Evolutionary conservation across 2,888 invertebrate genomes (phyloP), one percentile per base, ranked within the genome.

Genomic region (Nephrotoma guestfalica): DNA sequence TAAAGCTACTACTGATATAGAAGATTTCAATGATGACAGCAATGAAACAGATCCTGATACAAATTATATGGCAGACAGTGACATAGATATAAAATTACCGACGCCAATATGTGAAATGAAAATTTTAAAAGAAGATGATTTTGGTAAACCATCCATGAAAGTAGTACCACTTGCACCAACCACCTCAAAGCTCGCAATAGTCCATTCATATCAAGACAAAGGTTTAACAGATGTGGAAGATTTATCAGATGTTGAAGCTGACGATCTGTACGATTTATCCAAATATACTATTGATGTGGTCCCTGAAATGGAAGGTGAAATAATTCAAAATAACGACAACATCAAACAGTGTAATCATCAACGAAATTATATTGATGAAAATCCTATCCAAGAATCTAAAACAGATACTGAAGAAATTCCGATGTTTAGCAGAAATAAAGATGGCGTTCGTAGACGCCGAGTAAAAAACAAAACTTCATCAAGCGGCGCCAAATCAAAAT

Each of bases 341-440:
- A 42, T 91, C n/a, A 91, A 90, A 87, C 71, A 85, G 11, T 40
- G 40, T 87, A 89, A 87, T 88, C 88, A 86, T 88, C 9, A 88
- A 84, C 89, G 90, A 87, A 88, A 86, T 41, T 88, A 88, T 86
- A 88, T 86, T 9, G 83, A 18, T 6, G 15, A 84, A 11, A 71
- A 30, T 4, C 4, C 30, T 30, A n/a, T 84, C 9, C 88, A 90
- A 0, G 92, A 92, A 87, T 90, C 91, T 13, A 88, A 91, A 1
- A 93, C 93, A 6, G 93, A 93, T 88, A 91, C 92, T 2, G 93
- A 93, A 88, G 93, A 93, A 87, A 89, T 92, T 86, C 88, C 88
- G 86, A 42, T 87, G 30, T 90, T 90, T 87, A 71, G 9, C 18
- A 71, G 30, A 2, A 30, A 71, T 11, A 88, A 91, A 41, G 89